Evolutionary conservation across 2,888 invertebrate species (phyloP).

Genomic region (Eucriotettix oculatus): DNA sequence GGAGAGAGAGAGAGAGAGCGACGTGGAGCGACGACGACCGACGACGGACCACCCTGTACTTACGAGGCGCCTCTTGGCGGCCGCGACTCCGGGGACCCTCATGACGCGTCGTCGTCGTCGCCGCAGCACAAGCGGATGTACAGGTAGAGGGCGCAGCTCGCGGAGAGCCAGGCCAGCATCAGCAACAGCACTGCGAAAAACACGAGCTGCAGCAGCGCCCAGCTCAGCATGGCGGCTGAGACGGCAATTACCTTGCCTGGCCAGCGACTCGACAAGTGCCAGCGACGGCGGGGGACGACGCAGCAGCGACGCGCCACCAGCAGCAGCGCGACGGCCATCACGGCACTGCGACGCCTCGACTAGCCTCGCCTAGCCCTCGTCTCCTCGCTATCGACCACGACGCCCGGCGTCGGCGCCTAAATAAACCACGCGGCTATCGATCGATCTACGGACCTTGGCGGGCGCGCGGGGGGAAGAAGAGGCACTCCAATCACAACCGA

Average conservation of each 20-base stretch:
- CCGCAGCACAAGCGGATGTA: not conserved
- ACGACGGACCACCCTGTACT: too few species aligned
- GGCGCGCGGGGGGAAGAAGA: too few species aligned
- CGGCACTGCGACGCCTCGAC: not conserved
- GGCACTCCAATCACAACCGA: too few species aligned
- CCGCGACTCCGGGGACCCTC: not conserved
- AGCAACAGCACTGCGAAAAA: not conserved
- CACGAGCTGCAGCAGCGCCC: not conserved
- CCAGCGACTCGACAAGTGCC: not conserved
- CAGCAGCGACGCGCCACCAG: not conserved
- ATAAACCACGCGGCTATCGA: not conserved
- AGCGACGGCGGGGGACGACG: not conserved
- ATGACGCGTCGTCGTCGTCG: not conserved
- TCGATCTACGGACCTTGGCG: not conserved
- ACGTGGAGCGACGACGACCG: too few species aligned
- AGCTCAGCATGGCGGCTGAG: not conserved
- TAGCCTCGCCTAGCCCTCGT: not conserved
- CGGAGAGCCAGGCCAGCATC: not conserved
- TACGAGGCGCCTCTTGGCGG: not conserved
- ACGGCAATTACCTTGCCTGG: not conserved
- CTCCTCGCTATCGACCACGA: not conserved
- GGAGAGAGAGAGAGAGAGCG: too few species aligned
- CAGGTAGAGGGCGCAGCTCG: not conserved
- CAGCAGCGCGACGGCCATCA: not conserved
- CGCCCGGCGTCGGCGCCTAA: not conserved